Base-by-base conservation (phyloP, 2,113 vertebrate genomes). In the Gnathonemus echidnorhynchus region DNA sequence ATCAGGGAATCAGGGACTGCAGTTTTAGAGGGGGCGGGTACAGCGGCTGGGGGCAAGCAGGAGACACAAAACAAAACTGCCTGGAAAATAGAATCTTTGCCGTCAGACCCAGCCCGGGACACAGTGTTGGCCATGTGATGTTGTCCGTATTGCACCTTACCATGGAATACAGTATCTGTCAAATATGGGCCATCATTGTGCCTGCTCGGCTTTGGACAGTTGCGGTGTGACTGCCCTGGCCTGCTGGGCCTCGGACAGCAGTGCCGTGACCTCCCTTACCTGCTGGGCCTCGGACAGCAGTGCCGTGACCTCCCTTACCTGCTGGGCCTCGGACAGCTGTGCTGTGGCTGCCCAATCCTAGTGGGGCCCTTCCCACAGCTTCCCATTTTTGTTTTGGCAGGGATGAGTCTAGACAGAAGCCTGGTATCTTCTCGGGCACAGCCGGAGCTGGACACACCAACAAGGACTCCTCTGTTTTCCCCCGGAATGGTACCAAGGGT, bases 381-480 rank as follows among this genome's bases (percentile, higher is more conserved):
- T 19, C 31, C 2, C 13, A 31, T 45, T 3, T 90, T 66, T 50
- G 31, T 48, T 88, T 86, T 62, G 83, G 90, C 56, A 97, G 97
- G 95, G 96, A 96, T 24, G 96, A 96, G 48, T 94, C 87, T 42
- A 3, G 35, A 87, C 96, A 96, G 94, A 97, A 97, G 91, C 95
- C 94, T 90, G 95, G 95, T 39, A 93, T 94, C 89, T 95, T 96
- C 88, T 96, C 95, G 5, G 94, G 96, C 90, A 95, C 94, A 39
- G 95, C 92, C 49, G 94, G 96, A 52, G 94, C 93, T 8, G 94
- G 94, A 90, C 62, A 39, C 0, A 93, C 95, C 2, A 96, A 97
- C 90, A 95, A 92, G 5, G 96, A 97, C 27, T 90, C 94, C 0
- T 94, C 96, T 66, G 93, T 95, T 86, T 95, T 95, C 88, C 95